These are phyloP conservation scores for Pristis pectinata DNA, from an alignment of 2,797 vertebrate genomes.

Conservation along the genomic window DNA sequence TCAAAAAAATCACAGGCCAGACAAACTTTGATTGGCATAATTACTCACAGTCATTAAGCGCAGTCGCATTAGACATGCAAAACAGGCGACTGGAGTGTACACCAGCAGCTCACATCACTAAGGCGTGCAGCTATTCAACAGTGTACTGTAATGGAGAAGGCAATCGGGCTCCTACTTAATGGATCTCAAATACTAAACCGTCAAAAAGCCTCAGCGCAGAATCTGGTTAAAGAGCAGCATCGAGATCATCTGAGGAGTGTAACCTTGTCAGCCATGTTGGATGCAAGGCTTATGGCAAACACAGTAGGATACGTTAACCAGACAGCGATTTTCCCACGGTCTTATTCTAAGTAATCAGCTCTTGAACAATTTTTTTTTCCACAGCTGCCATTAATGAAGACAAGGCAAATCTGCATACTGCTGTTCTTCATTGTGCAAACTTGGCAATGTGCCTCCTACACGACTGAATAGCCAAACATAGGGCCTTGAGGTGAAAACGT, in stretches of 20 bases:
- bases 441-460: constrained; percentile 44
- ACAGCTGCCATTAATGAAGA: constrained; percentile 60
- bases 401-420: constrained; percentile 55
- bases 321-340: background rate
- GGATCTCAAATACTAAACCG: constrained; percentile 22
- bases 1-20: constrained; percentile 40
- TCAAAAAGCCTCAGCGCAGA: constrained; percentile 39
- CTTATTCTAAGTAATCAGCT: constrained; percentile 32
- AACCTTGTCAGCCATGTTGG: constrained; percentile 35
- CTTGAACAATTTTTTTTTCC: constrained; percentile 38
- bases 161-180: background rate
- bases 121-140: constrained; percentile 41
- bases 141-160: constrained; percentile 38
- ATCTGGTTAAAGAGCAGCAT: constrained; percentile 39
- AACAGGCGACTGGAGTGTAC: constrained; percentile 43
- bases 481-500: constrained; percentile 38
- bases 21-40: constrained; percentile 53
- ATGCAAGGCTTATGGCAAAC: constrained; percentile 35
- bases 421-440: constrained; percentile 38
- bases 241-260: constrained; percentile 46
- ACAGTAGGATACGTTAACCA: constrained; percentile 25
- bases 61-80: constrained; percentile 51
- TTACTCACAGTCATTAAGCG: constrained; percentile 65
- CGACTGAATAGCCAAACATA: constrained; percentile 26
- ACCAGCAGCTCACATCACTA: constrained; percentile 38